Evolutionary conservation across 2,888 invertebrate genomes (phyloP).

Genomic region (Melanotus villosus): DNA sequence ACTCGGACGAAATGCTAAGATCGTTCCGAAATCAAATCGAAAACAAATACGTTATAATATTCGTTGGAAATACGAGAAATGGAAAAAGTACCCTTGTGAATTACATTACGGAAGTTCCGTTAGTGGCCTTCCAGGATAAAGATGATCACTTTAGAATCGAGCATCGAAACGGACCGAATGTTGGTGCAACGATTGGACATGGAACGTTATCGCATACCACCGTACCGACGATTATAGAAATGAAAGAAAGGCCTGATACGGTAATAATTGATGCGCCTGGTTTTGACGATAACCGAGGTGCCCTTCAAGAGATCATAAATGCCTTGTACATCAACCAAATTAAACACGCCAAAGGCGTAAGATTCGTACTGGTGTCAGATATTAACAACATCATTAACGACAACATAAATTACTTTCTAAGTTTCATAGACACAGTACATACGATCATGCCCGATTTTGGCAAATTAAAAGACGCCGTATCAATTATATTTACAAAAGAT

Average conservation of each 20-base stretch:
- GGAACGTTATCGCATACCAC: conserved; percentile 31
- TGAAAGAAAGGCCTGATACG: background rate
- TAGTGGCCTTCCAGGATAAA: conserved; percentile 20
- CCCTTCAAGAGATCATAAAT: conserved; percentile 33
- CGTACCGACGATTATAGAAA: conserved; percentile 10
- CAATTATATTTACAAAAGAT: conserved; percentile 38
- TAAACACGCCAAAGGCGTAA: conserved; percentile 28
- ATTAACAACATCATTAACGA: conserved; percentile 26
- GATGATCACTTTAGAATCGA: conserved; percentile 23
- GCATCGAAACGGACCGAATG: background rate
- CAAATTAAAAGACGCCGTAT: conserved; percentile 24
- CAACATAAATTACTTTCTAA: conserved; percentile 32
- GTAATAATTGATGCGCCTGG: conserved; percentile 37
- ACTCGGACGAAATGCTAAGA: conserved; percentile 21
- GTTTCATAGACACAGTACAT: conserved; percentile 27
- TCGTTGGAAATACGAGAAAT: conserved; percentile 33
- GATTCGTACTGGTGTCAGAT: conserved; percentile 32
- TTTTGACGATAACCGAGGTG: conserved; percentile 39
- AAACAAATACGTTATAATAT: conserved; percentile 32
- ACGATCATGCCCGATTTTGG: conserved; percentile 29
- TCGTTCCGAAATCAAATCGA: conserved; percentile 16
- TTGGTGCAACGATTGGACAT: conserved; percentile 24
- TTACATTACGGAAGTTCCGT: conserved; percentile 6
- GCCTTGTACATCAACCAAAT: conserved; percentile 38
- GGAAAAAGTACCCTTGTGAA: conserved; percentile 41